Evolutionary conservation across 2,888 invertebrate species (phyloP).

Genomic region (Helobdella robusta): DNA sequence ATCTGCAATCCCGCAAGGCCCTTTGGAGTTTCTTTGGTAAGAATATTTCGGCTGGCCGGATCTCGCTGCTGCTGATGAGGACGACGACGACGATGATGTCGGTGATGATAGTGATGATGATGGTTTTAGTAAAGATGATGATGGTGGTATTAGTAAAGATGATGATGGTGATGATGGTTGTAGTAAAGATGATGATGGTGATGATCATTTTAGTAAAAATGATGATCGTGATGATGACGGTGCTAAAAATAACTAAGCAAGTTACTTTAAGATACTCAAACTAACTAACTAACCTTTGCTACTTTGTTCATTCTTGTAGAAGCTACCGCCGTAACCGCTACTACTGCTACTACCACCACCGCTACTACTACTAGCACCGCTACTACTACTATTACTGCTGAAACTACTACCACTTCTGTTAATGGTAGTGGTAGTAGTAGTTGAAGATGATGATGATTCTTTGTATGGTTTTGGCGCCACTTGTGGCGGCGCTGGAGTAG

Average conservation of each 20-base stretch:
- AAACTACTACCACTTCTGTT: neutral
- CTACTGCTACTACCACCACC: neutral
- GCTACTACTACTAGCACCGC: neutral
- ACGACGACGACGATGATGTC: neutral
- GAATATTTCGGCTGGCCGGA: constrained; percentile 8
- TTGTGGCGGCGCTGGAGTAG: neutral
- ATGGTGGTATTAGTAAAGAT: too few relatives aligned
- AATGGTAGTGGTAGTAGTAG: neutral
- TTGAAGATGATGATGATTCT: too few relatives aligned
- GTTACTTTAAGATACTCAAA: too few relatives aligned
- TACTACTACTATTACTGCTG: neutral
- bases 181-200: too few relatives aligned
- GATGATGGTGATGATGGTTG: too few relatives aligned
- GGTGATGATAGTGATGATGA: neutral
- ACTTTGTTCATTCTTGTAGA: too few relatives aligned
- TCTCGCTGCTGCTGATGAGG: neutral
- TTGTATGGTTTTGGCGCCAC: too few relatives aligned
- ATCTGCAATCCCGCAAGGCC: constrained; percentile 38
- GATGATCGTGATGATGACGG: too few relatives aligned
- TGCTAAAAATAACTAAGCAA: too few relatives aligned
- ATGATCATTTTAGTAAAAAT: too few relatives aligned
- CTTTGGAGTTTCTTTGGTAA: constrained; percentile 26
- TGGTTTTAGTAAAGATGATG: neutral
- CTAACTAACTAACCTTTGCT: too few relatives aligned
- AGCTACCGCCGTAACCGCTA: neutral